These are phyloP conservation scores for Disparrhopalites patrizii DNA, from an alignment of 2,888 invertebrate species.

Conservation along the genomic window DNA sequence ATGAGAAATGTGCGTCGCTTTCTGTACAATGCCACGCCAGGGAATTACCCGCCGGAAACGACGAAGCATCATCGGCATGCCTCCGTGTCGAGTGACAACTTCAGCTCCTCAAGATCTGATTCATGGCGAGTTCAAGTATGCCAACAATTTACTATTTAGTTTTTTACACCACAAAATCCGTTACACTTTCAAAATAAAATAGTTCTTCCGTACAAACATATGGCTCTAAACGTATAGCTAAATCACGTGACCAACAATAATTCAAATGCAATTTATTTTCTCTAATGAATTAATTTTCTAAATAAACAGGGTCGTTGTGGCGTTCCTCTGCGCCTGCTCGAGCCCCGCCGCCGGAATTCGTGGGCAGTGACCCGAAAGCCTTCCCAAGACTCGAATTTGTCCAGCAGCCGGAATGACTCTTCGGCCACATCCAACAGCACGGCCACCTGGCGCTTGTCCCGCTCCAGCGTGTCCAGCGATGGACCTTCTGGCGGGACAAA, in stretches of 20 bases:
- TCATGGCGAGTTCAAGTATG: constrained; percentile 63
- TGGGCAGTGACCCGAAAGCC: constrained; percentile 89
- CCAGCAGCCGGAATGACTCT: constrained; percentile 85
- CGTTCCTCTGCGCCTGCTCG: constrained; percentile 68
- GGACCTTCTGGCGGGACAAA: constrained; percentile 49
- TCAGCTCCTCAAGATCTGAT: constrained; percentile 80
- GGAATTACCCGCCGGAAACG: constrained; percentile 38
- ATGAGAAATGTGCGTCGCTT: constrained; percentile 48
- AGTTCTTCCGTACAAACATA: too few species aligned
- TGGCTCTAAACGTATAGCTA: too few species aligned
- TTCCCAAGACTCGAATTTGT: constrained; percentile 85
- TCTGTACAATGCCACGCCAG: constrained; percentile 42
- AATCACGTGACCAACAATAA: too few species aligned
- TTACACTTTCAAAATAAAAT: too few species aligned
- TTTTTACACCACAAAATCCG: too few species aligned
- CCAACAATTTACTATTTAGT: too few species aligned
- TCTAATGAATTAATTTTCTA: background rate
- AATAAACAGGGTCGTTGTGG: constrained; percentile 61
- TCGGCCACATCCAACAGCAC: constrained; percentile 85
- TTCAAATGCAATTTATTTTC: background rate
- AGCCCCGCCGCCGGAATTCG: constrained; percentile 74
- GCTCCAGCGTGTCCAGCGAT: constrained; percentile 71
- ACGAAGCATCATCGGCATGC: constrained; percentile 66
- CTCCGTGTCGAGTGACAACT: constrained; percentile 78
- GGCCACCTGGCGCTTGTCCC: constrained; percentile 81